Evolutionary conservation across 2,113 vertebrate genomes (phyloP).

Genomic region (Apodemus speciosus): DNA sequence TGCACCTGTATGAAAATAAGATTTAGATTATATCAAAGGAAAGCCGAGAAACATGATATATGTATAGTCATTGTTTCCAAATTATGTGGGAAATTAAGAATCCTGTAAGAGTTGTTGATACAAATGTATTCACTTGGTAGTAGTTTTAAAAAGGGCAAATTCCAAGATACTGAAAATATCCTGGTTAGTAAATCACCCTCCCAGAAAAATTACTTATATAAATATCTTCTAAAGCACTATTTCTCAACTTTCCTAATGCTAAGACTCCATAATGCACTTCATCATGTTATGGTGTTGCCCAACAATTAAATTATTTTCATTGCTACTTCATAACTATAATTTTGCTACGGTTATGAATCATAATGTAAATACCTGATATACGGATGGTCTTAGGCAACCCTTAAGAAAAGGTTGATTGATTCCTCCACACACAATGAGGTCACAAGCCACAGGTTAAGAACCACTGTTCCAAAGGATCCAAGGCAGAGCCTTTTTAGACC

Average conservation of each 20-base stretch:
- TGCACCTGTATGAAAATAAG: neutral
- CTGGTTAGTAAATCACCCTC: neutral
- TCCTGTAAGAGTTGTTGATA: neutral
- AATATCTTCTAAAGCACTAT: neutral
- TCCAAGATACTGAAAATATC: constrained; percentile 1
- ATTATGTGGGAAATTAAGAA: neutral
- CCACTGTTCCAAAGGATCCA: neutral
- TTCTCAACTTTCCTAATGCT: neutral
- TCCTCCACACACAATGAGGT: too few species aligned
- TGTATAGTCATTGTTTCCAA: neutral
- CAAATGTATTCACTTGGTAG: neutral
- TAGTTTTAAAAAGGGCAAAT: neutral
- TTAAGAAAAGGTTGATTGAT: neutral
- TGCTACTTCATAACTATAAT: neutral
- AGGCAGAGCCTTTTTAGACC: neutral
- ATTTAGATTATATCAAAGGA: neutral
- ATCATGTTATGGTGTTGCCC: neutral
- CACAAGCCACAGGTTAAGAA: neutral
- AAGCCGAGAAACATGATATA: neutral
- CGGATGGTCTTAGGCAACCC: too few species aligned
- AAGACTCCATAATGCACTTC: neutral
- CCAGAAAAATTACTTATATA: neutral
- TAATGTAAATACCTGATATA: too few species aligned
- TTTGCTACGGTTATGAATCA: neutral
- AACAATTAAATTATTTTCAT: neutral